These are phyloP conservation scores for Lottia scabra DNA, from an alignment of 2,888 invertebrate species.

Conservation along the genomic window DNA sequence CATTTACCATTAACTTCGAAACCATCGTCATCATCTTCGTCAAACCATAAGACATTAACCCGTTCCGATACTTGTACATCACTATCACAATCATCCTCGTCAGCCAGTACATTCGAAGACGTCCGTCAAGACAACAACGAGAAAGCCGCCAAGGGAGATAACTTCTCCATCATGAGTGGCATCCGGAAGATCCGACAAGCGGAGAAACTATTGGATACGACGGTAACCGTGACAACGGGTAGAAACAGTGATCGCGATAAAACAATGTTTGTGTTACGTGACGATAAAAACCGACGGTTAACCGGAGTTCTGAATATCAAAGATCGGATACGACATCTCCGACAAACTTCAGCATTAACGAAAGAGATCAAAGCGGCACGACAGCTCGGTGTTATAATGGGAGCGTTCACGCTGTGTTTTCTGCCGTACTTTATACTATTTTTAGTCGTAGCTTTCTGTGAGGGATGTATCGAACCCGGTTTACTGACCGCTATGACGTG, in stretches of 20 bases:
- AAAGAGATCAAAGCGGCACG: slow-evolving; percentile 72
- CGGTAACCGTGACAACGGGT: slow-evolving; percentile 35
- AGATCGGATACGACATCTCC: slow-evolving; percentile 49
- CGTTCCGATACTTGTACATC: slow-evolving; percentile 5
- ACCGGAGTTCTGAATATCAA: slow-evolving; percentile 47
- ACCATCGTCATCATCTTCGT: not conserved
- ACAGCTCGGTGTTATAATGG: slow-evolving; percentile 75
- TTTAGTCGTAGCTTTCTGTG: slow-evolving; percentile 73
- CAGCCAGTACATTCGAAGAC: slow-evolving; percentile 35
- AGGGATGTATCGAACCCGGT: slow-evolving; percentile 69
- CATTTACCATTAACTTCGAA: slow-evolving; percentile 30
- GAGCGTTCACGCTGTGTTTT: slow-evolving; percentile 75
- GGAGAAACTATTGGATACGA: slow-evolving; percentile 48
- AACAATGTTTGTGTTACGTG: slow-evolving; percentile 39
- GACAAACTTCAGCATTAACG: slow-evolving; percentile 58
- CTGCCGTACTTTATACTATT: slow-evolving; percentile 75
- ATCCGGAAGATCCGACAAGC: slow-evolving; percentile 43
- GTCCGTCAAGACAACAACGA: slow-evolving; percentile 18
- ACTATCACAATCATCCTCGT: slow-evolving; percentile 25
- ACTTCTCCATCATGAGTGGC: slow-evolving; percentile 45
- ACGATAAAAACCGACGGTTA: slow-evolving; percentile 42
- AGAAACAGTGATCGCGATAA: slow-evolving; percentile 17
- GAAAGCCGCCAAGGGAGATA: slow-evolving; percentile 29
- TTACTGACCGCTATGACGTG: slow-evolving; percentile 71
- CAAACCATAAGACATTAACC: not conserved